Base-by-base conservation (phyloP, 2,888 invertebrate genomes). In the Oegoconia quadripuncta region DNA sequence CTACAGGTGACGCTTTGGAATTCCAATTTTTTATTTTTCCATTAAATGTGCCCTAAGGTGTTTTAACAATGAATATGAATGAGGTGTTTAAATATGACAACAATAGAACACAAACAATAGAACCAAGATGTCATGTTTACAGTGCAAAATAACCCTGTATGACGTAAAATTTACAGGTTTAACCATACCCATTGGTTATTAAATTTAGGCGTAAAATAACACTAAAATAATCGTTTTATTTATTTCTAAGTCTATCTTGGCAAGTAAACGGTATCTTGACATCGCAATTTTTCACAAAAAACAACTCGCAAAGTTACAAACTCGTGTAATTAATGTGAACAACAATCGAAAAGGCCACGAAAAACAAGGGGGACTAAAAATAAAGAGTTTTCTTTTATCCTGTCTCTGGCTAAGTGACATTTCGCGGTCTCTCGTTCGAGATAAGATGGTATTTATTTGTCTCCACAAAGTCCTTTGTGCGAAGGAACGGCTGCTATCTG, bases 401-500 rank as follows among this genome's bases (percentile, higher is more conserved):
- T 34, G 31, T 34, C 23, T n/a, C n/a, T 29, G 51, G 54, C 63
- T 61, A 65, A 59, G 65, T 59, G 73, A 67, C 69, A 59, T 69
- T 68, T 65, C 66, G 73, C 57, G 74, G 73, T 66, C 45, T 23
- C 57, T 58, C 56, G 52, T 50, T 59, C 36, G 43, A 70, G 79
- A 81, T 81, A 81, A 74, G 65, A 52, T 44, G 54, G 61, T 74
- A 75, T 80, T 77, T 78, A 78, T 79, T 80, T 75, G 71, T 71
- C 53, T 34, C 12, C n/a, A 14, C 33, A 39, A 45, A 44, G 52
- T 54, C 52, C 55, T 53, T 55, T 48, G 49, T 46, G 55, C n/a
- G 20, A 2, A 22, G 22, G 5, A 22, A 9, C n/a, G 6, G 11
- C 4, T 11, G n/a, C 11, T 25, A 25, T 25, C 22, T 9, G 22